A percentile compares a stretch with the other conserved stretches of the same genome.
Evolutionary conservation across 2,113 vertebrate species (phyloP).

Genomic region (Propithecus coquereli): DNA sequence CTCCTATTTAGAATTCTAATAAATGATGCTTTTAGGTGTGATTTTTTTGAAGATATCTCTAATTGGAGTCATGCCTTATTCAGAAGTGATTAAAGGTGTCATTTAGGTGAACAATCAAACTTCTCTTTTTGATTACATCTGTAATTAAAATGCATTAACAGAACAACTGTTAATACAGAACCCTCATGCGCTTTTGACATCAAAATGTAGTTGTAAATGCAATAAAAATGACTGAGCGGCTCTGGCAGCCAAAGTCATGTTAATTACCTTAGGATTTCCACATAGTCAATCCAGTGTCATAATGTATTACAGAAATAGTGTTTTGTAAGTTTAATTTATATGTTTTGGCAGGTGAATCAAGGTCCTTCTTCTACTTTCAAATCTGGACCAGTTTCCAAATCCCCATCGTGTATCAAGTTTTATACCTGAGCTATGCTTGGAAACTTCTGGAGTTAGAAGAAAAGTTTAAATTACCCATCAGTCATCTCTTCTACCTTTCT

Average conservation of each 20-base stretch:
- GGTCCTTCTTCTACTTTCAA: not conserved
- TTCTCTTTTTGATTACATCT: constrained; percentile 64
- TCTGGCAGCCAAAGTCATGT: not conserved
- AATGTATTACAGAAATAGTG: not conserved
- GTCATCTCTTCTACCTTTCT: not conserved
- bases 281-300: not conserved
- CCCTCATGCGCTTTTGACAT: constrained; percentile 9
- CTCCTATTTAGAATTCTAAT: constrained; percentile 61
- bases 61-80: constrained; percentile 57
- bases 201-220: constrained; percentile 3
- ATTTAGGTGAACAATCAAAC: constrained; percentile 43
- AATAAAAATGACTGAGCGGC: not conserved
- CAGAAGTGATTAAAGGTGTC: constrained; percentile 60
- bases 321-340: not conserved
- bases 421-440: not conserved
- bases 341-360: not conserved
- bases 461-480: not conserved
- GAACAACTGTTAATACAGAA: constrained; percentile 43
- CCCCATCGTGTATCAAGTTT: not conserved
- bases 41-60: constrained; percentile 52
- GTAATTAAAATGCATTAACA: constrained; percentile 55
- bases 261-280: constrained; percentile 21
- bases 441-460: not conserved
- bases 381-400: not conserved
- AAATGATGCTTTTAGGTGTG: constrained; percentile 42